Conservation (phyloP, 2,113 vertebrate genomes). For the Tonatia bakeri region DNA sequence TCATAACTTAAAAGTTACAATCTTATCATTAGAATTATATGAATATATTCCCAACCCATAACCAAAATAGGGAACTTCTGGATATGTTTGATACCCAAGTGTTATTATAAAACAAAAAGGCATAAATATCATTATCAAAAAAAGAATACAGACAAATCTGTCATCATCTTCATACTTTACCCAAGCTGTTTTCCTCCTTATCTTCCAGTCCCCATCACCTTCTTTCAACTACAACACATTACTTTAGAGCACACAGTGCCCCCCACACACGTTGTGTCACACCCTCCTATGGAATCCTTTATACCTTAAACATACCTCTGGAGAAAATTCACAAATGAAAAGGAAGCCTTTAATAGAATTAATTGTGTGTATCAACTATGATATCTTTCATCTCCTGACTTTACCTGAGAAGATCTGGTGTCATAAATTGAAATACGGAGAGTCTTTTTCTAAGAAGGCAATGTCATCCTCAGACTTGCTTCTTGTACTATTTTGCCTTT, state of each 20-base stretch:
- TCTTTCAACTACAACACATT: not conserved
- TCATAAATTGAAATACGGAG: not conserved
- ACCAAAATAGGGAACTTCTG: not conserved
- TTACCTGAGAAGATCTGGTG: not conserved
- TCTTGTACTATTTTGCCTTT: slow-evolving; percentile 22
- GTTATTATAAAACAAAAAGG: not conserved
- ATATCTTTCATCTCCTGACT: not conserved
- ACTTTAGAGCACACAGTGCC: not conserved
- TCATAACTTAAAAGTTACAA: not conserved
- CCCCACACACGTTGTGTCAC: not conserved
- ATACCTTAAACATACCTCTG: not conserved
- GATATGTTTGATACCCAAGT: not conserved
- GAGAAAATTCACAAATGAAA: slow-evolving; percentile 20
- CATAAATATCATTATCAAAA: not conserved
- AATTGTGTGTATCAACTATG: not conserved
- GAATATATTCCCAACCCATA: not conserved
- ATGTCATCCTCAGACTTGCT: not conserved
- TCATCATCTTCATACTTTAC: not conserved
- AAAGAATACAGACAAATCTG: not conserved
- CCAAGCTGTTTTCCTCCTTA: not conserved
- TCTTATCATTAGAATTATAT: not conserved
- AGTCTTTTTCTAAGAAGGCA: not conserved
- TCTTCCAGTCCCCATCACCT: not conserved
- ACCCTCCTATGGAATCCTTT: not conserved
- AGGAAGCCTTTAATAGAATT: not conserved